These are phyloP conservation scores for Lepidocyrtoides sp. DNA, from an alignment of 2,888 invertebrate genomes.

Conservation along the genomic window DNA sequence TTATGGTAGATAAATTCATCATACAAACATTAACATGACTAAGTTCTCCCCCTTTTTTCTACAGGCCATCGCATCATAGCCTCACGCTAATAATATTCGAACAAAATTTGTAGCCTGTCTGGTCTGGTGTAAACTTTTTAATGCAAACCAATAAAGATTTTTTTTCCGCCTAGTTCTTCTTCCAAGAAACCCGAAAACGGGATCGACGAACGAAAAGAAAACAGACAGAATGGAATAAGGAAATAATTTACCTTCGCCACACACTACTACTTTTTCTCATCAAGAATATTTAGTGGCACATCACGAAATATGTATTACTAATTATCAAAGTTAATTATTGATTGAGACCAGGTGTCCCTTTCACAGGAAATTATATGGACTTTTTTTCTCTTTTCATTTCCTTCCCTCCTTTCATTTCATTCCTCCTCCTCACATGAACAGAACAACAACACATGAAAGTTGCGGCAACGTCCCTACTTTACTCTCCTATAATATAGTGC, in stretches of 20 bases:
- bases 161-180: no score
- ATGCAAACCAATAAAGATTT: no score
- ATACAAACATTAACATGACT: no score
- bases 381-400: constrained; percentile 32
- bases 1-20: no score
- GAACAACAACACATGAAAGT: not conserved
- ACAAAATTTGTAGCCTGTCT: no score
- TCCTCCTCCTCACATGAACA: not conserved
- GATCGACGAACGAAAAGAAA: not conserved
- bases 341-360: constrained; percentile 84
- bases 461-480: no score
- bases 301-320: constrained; percentile 84
- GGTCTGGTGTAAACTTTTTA: no score
- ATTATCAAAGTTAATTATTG: constrained; percentile 85
- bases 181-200: constrained; percentile 21
- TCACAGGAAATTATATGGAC: constrained; percentile 84
- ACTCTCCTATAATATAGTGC: no score
- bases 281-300: constrained; percentile 40
- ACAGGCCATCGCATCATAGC: no score
- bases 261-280: not conserved
- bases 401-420: constrained; percentile 20
- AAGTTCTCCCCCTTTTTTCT: no score
- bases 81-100: no score
- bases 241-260: not conserved
- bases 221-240: not conserved